These are phyloP conservation scores for Danio kyathit DNA, from an alignment of 2,797 vertebrate species.

Conservation along the genomic window DNA sequence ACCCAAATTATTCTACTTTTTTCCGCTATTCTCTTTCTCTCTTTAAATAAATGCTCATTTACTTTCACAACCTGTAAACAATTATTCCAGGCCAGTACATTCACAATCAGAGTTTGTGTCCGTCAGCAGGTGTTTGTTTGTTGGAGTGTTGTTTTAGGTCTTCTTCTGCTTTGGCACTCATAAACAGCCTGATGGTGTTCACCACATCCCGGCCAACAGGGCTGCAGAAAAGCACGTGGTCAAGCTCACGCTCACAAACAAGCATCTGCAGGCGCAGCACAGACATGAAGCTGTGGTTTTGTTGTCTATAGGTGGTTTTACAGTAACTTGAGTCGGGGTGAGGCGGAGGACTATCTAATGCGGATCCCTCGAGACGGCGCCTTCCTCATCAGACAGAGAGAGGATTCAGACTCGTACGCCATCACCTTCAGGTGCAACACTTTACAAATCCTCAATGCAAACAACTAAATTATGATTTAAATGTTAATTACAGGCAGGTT, in stretches of 20 bases:
- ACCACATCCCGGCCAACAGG: conserved; percentile 26
- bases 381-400: conserved; percentile 93
- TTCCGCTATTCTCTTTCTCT: too few relatives aligned
- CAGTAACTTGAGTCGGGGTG: conserved; percentile 90
- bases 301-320: conserved; percentile 91
- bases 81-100: too few relatives aligned
- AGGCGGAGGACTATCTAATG: conserved; percentile 95
- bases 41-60: too few relatives aligned
- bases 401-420: conserved; percentile 88
- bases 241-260: background rate
- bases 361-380: conserved; percentile 95
- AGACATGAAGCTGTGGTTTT: background rate
- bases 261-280: background rate
- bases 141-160: too few relatives aligned
- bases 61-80: too few relatives aligned
- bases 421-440: conserved; percentile 92
- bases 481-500: too few relatives aligned
- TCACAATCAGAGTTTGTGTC: too few relatives aligned
- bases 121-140: too few relatives aligned
- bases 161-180: background rate
- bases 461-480: too few relatives aligned
- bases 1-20: too few relatives aligned
- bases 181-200: background rate
- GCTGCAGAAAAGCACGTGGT: conserved; percentile 10
- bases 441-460: background rate